Conservation (phyloP, 2,113 vertebrate genomes). For the Halichoeres trimaculatus region DNA sequence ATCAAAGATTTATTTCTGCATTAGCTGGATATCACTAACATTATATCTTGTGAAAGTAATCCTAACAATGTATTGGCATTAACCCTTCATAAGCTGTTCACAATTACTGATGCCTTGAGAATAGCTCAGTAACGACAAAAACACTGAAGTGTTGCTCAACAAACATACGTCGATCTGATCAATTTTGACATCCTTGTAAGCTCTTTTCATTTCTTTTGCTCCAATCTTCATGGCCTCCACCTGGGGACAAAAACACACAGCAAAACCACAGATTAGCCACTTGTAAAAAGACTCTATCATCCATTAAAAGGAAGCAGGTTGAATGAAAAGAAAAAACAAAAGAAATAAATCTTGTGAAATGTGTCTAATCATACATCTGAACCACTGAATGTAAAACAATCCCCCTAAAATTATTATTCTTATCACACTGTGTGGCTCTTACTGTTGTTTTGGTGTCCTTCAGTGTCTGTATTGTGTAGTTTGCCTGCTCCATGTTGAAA, state of each 20-base stretch:
- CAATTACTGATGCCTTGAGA: too few relatives aligned
- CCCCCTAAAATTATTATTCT: not conserved
- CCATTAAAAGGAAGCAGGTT: too few relatives aligned
- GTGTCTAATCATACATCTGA: too few relatives aligned
- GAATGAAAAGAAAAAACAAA: too few relatives aligned
- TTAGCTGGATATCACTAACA: too few relatives aligned
- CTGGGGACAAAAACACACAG: conserved; percentile 74
- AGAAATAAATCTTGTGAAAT: too few relatives aligned
- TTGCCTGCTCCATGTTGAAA: conserved; percentile 99
- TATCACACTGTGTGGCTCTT: conserved; percentile 44
- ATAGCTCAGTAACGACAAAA: not conserved
- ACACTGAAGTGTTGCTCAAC: not conserved
- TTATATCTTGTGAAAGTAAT: too few relatives aligned
- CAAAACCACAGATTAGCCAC: not conserved
- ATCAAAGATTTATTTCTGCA: too few relatives aligned
- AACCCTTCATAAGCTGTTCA: too few relatives aligned
- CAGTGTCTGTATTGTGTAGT: conserved; percentile 96
- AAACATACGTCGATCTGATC: conserved; percentile 96
- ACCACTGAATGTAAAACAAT: too few relatives aligned
- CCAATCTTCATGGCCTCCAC: conserved; percentile 99
- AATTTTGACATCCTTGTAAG: conserved; percentile 96
- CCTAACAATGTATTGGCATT: too few relatives aligned
- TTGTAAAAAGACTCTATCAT: not conserved
- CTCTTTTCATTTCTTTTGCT: conserved; percentile 98
- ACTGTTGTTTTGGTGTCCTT: conserved; percentile 99